Evolutionary conservation across 2,888 invertebrate species (phyloP).

Genomic region (Drosophila siamana): DNA sequence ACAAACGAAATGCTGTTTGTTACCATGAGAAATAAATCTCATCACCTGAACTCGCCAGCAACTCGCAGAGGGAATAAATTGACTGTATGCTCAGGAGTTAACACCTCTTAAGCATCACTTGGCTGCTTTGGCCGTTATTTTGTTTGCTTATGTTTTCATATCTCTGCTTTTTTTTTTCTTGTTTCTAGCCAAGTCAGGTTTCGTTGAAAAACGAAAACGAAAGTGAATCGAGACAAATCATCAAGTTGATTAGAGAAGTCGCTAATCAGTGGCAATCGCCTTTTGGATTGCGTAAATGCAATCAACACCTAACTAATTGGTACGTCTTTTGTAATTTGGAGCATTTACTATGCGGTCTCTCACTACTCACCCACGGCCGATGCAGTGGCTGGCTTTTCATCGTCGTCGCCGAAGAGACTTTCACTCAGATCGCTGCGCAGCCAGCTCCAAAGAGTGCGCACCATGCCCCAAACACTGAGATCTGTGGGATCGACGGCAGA

Average conservation of each 20-base stretch:
- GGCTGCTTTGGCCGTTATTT: slow-evolving; percentile 14
- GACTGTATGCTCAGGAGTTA: slow-evolving; percentile 44
- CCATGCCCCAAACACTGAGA: slow-evolving; percentile 81
- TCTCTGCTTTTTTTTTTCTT: slow-evolving; percentile 10
- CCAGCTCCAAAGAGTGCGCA: slow-evolving; percentile 82
- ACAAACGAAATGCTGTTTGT: slow-evolving; percentile 43
- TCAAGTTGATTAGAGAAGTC: slow-evolving; percentile 50
- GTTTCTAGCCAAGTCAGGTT: slow-evolving; percentile 49
- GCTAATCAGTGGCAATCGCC: slow-evolving; percentile 62
- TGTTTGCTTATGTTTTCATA: slow-evolving; percentile 14
- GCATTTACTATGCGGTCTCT: slow-evolving; percentile 1
- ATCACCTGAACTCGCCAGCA: slow-evolving; percentile 22
- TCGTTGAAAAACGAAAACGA: slow-evolving; percentile 77
- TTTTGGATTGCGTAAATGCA: slow-evolving; percentile 29
- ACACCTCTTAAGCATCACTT: slow-evolving; percentile 57
- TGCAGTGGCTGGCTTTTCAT: slow-evolving; percentile 48
- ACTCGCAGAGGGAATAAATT: slow-evolving; percentile 17
- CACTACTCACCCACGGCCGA: slow-evolving; percentile 69
- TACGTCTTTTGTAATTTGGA: slow-evolving; percentile 27
- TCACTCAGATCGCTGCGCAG: slow-evolving; percentile 81
- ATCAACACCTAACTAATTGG: slow-evolving; percentile 57
- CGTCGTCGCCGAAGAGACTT: slow-evolving; percentile 75
- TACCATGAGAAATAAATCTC: slow-evolving; percentile 28
- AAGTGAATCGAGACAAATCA: slow-evolving; percentile 64
- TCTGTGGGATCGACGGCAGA: slow-evolving; percentile 65